Evolutionary conservation across 2,888 invertebrate genomes (phyloP).

Genomic region (Agrotis exclamationis): DNA sequence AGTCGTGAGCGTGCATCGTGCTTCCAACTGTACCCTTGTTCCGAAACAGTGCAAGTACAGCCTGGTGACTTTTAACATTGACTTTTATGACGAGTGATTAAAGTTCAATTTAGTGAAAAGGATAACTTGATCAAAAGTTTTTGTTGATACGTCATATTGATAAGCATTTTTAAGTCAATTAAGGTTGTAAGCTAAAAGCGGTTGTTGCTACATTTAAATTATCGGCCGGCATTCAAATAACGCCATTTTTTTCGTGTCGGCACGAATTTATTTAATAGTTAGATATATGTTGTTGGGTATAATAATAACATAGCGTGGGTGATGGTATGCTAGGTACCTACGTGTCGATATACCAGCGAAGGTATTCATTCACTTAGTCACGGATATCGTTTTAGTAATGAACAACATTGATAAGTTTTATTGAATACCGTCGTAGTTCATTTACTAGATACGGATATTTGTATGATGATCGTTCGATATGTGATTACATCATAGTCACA

Average conservation of each 20-base stretch:
- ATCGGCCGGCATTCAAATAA: constrained; percentile 91
- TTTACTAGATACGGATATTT: constrained; percentile 52
- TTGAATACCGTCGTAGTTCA: constrained; percentile 63
- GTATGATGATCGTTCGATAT: constrained; percentile 36
- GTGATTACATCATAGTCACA: constrained; percentile 12
- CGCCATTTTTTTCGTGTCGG: constrained; percentile 91
- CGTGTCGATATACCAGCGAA: constrained; percentile 66
- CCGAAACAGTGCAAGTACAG: constrained; percentile 79
- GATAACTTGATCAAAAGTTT: constrained; percentile 67
- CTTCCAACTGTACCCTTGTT: constrained; percentile 82
- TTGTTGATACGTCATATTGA: constrained; percentile 81
- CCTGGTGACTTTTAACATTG: constrained; percentile 63
- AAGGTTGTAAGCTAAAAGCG: constrained; percentile 91
- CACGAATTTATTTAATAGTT: constrained; percentile 89
- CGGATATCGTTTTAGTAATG: constrained; percentile 74
- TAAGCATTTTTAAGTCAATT: constrained; percentile 92
- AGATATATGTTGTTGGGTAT: constrained; percentile 84
- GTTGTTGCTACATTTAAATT: constrained; percentile 92
- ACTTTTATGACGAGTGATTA: constrained; percentile 66
- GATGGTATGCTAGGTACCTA: constrained; percentile 71
- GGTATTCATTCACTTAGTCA: constrained; percentile 81
- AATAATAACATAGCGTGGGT: constrained; percentile 84
- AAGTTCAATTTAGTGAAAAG: constrained; percentile 69
- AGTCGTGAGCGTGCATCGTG: constrained; percentile 92
- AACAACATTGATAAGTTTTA: constrained; percentile 71